Evolutionary conservation across 2,113 vertebrate genomes (phyloP).

Genomic region (Mus musculus): GRCm39 chr16:31711001-31711500

Average conservation of each 20-base stretch:
- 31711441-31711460: conserved; percentile 95
- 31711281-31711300: neutral
- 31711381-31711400: conserved; percentile 91
- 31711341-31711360: conserved; percentile 88
- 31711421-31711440: conserved; percentile 91
- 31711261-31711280: neutral
- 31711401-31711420: conserved; percentile 90
- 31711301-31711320: conserved; percentile 94
- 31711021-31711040: neutral
- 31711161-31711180: neutral
- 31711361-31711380: conserved; percentile 89
- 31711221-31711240: neutral
- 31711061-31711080: neutral
- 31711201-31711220: neutral
- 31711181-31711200: neutral
- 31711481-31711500: neutral
- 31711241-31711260: neutral
- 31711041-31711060: neutral
- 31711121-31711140: neutral
- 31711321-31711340: conserved; percentile 94
- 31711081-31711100: neutral
- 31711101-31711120: neutral
- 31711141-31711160: neutral
- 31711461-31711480: conserved; percentile 72
- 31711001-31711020: neutral